Conservation (phyloP, 2,797 vertebrate species). For the Mastacembelus armatus region DNA sequence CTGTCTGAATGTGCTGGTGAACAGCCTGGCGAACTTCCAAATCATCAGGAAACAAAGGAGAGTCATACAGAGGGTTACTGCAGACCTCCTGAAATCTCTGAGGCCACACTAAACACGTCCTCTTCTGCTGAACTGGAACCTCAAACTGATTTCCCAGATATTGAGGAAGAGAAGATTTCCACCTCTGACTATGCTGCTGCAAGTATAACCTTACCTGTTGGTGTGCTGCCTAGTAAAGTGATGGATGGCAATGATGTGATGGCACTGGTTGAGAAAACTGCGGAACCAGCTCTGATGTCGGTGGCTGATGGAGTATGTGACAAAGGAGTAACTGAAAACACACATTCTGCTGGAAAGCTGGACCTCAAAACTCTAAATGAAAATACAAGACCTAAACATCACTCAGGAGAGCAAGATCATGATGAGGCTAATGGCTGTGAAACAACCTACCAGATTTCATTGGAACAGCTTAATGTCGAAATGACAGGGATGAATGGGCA, state of each 20-base stretch:
- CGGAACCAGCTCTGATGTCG: constrained; percentile 36
- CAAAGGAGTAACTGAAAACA: constrained; percentile 32
- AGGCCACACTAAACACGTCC: constrained; percentile 45
- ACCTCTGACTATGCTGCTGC: constrained; percentile 29
- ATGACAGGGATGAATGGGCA: constrained; percentile 33
- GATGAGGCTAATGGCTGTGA: constrained; percentile 42
- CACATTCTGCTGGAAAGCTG: constrained; percentile 39
- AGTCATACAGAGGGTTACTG: constrained; percentile 71
- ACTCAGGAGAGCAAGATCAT: constrained; percentile 37
- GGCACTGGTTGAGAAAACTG: constrained; percentile 23
- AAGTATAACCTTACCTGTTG: constrained; percentile 28
- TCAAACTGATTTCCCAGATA: constrained; percentile 60
- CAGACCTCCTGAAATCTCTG: constrained; percentile 67
- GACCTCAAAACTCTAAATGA: constrained; percentile 47
- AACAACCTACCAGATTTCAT: constrained; percentile 58
- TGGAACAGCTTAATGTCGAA: constrained; percentile 51
- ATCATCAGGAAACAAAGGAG: constrained; percentile 76
- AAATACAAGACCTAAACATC: constrained; percentile 43
- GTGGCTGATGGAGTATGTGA: constrained; percentile 34
- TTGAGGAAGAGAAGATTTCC: constrained; percentile 46
- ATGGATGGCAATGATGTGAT: constrained; percentile 50
- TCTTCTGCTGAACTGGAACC: constrained; percentile 55
- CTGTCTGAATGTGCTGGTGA: constrained; percentile 68
- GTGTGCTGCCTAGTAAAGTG: constrained; percentile 19
- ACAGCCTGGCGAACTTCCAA: constrained; percentile 72